Base-by-base conservation (phyloP, 2,113 vertebrate genomes). In the Nestor notabilis region DNA sequence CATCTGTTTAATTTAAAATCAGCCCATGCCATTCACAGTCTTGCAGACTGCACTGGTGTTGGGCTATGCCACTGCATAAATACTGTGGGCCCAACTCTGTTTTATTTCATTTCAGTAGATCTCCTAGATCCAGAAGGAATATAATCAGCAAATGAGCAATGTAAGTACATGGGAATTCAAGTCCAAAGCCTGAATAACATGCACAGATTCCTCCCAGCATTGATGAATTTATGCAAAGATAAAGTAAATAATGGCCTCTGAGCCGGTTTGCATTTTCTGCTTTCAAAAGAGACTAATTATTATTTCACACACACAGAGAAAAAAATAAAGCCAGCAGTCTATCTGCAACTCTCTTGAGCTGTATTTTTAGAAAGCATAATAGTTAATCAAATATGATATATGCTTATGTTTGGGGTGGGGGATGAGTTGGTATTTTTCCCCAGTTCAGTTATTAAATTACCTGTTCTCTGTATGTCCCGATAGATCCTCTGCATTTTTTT, bases 231-330 rank as follows among this genome's bases (percentile, higher is more conserved):
- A 75, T 35, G 56, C 71, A 80, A 39, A 83, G 79, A 68, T 79
- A 68, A 81, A 81, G 46, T 14, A 89, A 95, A 81, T 82, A 87
- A 93, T 11, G 61, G 84, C 61, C 87, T 70, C 68, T 50, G 61
- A 65, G 55, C 52, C 74, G 35, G 41, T 89, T 91, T 78, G 89
- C 87, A 80, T 92, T 89, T 83, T 76, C 83, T 72, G 61, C 46
- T 82, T 88, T 92, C 37, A 46, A 76, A 79, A 82, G 71, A 80
- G 74, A 28, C 79, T 86, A 94, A 89, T 92, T 89, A 92, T 80
- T 90, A 94, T 94, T 95, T 90, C 87, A 90, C 35, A 52, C 29
- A 53, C 39, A 27, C 35, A 56, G 12, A 63, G 8, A 46, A 18
- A 46, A 46, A 27, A 89, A 39, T 31, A 83, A 47, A 35, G 47